Base-by-base conservation (phyloP, 2,888 invertebrate genomes). In the Campoletis raptor region DNA sequence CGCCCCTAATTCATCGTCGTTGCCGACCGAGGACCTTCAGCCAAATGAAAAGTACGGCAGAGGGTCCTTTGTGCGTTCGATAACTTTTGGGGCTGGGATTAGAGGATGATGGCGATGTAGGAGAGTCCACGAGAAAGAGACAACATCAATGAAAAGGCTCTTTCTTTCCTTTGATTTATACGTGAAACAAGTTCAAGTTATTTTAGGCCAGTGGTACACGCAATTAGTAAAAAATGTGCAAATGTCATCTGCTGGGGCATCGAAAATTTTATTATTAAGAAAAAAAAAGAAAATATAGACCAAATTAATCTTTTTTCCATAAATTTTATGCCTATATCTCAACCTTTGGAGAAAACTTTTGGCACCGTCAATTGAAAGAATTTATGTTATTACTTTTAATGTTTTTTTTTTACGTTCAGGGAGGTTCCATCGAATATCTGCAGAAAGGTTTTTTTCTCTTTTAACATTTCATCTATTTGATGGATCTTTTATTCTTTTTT, bases 21-120 rank as follows among this genome's bases (percentile, higher is more conserved):
- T 83, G 88, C 69, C 76, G 78, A 87, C 87, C 89, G 88, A 73
- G 67, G 78, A 89, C 84, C 88, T 87, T 80, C 85, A 80, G 86
- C 88, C 87, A 90, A 91, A 91, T 90, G 91, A 92, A 92, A 92
- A 91, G 90, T 92, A 88, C 88, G 88, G 79, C 80, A 85, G 85
- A 66, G 57, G 80, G 85, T 86, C 86, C 88, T 89, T 89, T 89
- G 87, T 90, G 81, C 57, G 76, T 61, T 30, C 42, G 81, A 78
- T 81, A 86, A 83, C 77, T 83, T 83, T 48, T 73, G 73, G 86
- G 57, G 64, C 76, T 40, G 45, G 86, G 86, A 83, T 81, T 83
- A 83, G 77, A 83, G 86, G 77, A 81, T 73, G 66, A 64, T 76
- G 76, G 24, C 21, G 52, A 15, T 70, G 24, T 24, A 21, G 37